Evolutionary conservation across 92 coral and sea anemone genomes (phyloP).

Genomic region (Epizoanthus ramosus): DNA sequence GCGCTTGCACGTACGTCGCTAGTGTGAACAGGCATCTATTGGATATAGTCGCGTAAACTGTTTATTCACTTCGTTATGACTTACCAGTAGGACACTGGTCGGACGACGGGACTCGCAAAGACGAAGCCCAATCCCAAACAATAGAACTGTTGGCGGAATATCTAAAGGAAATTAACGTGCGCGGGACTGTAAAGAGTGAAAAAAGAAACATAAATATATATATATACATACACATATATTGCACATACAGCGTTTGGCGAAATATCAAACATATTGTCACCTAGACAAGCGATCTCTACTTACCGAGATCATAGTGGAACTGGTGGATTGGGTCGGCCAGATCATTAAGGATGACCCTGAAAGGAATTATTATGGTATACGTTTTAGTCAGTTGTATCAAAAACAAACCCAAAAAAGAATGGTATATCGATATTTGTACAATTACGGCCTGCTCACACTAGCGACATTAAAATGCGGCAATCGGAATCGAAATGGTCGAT

Average conservation of each 20-base stretch:
- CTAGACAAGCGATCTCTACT: constrained; percentile 23
- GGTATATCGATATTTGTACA: constrained; percentile 32
- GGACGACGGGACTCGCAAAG: too few relatives aligned
- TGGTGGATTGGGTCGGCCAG: constrained; percentile 21
- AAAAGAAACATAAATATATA: too few relatives aligned
- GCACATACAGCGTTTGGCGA: constrained; percentile 15
- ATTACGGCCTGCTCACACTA: constrained; percentile 31
- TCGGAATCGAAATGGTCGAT: constrained; percentile 5
- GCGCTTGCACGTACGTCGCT: constrained; percentile 7
- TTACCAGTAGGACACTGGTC: too few relatives aligned
- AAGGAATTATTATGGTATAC: constrained; percentile 31
- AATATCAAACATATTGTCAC: constrained; percentile 27
- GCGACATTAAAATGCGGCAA: constrained; percentile 5
- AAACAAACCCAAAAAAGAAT: constrained; percentile 31
- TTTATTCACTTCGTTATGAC: too few relatives aligned
- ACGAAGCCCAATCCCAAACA: too few relatives aligned
- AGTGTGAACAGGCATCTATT: too few relatives aligned
- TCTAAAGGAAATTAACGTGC: neutral
- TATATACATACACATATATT: too few relatives aligned
- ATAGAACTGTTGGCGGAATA: too few relatives aligned
- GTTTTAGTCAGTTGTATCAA: constrained; percentile 32
- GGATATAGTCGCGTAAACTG: too few relatives aligned
- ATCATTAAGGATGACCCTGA: constrained; percentile 24
- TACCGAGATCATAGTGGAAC: constrained; percentile 10
- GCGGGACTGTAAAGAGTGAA: neutral